Percentiles rank a stretch among this genome's conserved stretches.
Conservation (phyloP, 2,888 invertebrate species). For the Caenorhabditis sp. region DNA sequence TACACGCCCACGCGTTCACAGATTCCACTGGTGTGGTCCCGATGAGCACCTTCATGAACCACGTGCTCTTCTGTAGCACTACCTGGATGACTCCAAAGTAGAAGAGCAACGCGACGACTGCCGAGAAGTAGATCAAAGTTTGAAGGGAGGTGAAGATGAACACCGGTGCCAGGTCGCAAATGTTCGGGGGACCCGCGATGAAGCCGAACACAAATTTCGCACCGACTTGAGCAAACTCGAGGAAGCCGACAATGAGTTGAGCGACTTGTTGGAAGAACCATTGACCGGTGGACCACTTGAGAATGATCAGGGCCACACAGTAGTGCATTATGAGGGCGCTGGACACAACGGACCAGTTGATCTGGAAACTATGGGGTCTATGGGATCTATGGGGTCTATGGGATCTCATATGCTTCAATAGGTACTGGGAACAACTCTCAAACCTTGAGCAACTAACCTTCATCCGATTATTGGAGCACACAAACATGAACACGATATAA, state of each 20-base stretch:
- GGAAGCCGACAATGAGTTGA: constrained; percentile 87
- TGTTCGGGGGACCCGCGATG: constrained; percentile 81
- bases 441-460: constrained; percentile 55
- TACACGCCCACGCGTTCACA: constrained; percentile 93
- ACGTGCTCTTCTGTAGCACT: constrained; percentile 56
- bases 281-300: constrained; percentile 84
- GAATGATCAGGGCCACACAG: constrained; percentile 90
- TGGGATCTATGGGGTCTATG: too few relatives aligned
- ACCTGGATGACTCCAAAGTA: constrained; percentile 81
- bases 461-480: constrained; percentile 74
- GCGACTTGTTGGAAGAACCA: constrained; percentile 68
- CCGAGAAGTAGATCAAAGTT: constrained; percentile 81
- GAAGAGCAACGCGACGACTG: constrained; percentile 79
- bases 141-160: constrained; percentile 89
- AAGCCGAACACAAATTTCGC: constrained; percentile 90
- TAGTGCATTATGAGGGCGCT: constrained; percentile 92
- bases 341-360: constrained; percentile 88
- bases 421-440: background rate
- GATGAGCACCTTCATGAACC: constrained; percentile 85
- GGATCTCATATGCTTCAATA: background rate
- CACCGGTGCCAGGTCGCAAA: constrained; percentile 84
- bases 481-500: constrained; percentile 78
- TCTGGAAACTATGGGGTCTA: constrained; percentile 76
- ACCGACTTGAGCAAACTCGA: constrained; percentile 88
- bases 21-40: constrained; percentile 96